These are phyloP conservation scores for Branchinecta lynchi DNA, from an alignment of 1,140 invertebrate genomes.

Conservation along the genomic window DNA sequence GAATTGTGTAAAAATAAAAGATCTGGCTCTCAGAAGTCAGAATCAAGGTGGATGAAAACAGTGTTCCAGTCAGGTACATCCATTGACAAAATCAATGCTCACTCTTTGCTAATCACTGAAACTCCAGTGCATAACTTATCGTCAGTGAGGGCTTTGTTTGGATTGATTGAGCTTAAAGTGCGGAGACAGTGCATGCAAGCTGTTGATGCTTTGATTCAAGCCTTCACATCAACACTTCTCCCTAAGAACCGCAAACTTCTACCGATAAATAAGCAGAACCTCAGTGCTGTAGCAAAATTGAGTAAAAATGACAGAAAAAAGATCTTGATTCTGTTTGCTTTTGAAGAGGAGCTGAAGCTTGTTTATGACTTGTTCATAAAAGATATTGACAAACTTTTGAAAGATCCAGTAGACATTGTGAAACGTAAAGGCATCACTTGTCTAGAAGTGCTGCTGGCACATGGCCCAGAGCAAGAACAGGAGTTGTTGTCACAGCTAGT, in stretches of 20 bases:
- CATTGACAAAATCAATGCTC: constrained; percentile 69
- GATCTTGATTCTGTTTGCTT: constrained; percentile 45
- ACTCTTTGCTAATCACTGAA: constrained; percentile 64
- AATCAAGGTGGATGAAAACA: constrained; percentile 55
- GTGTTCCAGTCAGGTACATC: constrained; percentile 61
- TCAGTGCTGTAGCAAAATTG: constrained; percentile 30
- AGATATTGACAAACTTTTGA: constrained; percentile 43
- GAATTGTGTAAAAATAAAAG: background rate
- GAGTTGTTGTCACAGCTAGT: constrained; percentile 62
- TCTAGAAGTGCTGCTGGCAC: constrained; percentile 59
- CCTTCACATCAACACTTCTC: constrained; percentile 37
- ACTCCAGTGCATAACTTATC: constrained; percentile 61
- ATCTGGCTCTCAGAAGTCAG: constrained; percentile 29
- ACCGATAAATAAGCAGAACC: constrained; percentile 50
- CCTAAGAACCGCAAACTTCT: constrained; percentile 51
- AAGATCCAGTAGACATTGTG: constrained; percentile 55
- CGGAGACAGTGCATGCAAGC: constrained; percentile 46
- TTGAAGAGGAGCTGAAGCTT: constrained; percentile 66
- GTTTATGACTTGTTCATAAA: constrained; percentile 54
- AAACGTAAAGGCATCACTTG: constrained; percentile 62
- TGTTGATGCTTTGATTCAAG: constrained; percentile 15
- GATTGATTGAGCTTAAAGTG: constrained; percentile 62
- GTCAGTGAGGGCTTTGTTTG: constrained; percentile 51
- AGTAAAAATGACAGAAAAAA: constrained; percentile 33
- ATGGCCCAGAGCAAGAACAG: constrained; percentile 76